A percentile compares a stretch with the other conserved stretches of the same genome.
phyloP scores from a whole-genome alignment of 2,113 vertebrate genomes.

The Phalacrocorax brasilianus region DNA sequence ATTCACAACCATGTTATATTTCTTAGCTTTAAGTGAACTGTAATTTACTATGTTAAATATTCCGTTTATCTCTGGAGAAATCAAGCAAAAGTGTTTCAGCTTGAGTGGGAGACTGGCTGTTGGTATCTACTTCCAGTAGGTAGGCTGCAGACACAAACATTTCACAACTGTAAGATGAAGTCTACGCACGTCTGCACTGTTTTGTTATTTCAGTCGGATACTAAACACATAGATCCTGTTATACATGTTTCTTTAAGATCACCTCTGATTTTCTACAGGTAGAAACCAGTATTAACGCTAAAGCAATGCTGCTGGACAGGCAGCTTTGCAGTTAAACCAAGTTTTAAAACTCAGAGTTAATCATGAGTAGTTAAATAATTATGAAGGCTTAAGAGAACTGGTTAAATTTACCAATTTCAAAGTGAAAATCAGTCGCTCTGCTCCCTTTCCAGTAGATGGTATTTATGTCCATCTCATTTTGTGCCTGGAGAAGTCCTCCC shows the following conservation, averaged over 20 bases:
- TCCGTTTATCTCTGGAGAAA: constrained; percentile 19
- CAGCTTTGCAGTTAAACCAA: neutral
- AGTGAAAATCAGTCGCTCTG: neutral
- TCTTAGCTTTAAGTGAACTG: neutral
- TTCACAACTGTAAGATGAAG: neutral
- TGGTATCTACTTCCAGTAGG: neutral
- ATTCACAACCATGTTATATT: neutral
- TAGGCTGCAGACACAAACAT: neutral
- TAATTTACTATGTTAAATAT: neutral
- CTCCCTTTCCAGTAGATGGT: neutral
- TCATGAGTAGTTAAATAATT: neutral
- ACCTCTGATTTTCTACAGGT: neutral
- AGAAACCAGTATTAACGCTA: neutral
- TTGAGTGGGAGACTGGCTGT: neutral
- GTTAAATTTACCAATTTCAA: neutral
- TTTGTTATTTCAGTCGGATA: neutral
- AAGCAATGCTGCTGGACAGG: neutral
- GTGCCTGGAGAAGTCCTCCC: neutral
- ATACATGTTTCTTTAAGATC: neutral
- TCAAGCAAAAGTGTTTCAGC: neutral
- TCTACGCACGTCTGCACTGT: neutral
- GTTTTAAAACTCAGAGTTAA: neutral
- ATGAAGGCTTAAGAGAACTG: neutral
- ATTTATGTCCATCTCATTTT: neutral
- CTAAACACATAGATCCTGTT: neutral